Evolutionary conservation across 2,113 vertebrate genomes (phyloP).

Genomic region (Micromys minutus): DNA sequence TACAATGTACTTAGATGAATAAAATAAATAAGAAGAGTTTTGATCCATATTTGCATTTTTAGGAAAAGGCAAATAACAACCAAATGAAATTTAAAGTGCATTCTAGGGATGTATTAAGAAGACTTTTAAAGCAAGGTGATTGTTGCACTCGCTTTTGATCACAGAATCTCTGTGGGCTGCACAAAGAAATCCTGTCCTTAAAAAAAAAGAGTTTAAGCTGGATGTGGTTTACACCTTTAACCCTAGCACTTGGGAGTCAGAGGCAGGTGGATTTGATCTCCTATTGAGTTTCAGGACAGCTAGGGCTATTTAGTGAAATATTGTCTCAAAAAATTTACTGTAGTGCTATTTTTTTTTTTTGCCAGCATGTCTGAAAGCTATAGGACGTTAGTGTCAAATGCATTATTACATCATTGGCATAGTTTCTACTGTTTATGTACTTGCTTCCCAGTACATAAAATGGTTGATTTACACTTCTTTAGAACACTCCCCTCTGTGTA

Average conservation of each 20-base stretch:
- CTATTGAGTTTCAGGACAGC: neutral
- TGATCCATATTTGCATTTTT: neutral
- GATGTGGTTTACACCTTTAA: too few species aligned
- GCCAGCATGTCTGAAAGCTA: neutral
- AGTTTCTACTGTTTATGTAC: neutral
- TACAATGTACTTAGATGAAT: too few species aligned
- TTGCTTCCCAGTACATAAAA: neutral
- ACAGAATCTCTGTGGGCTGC: neutral
- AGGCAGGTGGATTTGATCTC: neutral
- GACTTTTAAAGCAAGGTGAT: neutral
- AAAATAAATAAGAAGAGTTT: too few species aligned
- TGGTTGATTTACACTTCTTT: neutral
- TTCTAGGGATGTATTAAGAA: neutral
- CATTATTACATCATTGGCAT: slow-evolving; percentile 27
- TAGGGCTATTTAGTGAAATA: neutral
- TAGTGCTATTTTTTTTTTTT: neutral
- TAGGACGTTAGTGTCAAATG: neutral
- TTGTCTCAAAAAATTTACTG: neutral
- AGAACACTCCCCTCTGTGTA: neutral
- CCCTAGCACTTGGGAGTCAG: neutral
- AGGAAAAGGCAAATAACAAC: neutral
- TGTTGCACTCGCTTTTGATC: neutral
- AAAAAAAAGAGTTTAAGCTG: too few species aligned
- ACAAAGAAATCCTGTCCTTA: too few species aligned
- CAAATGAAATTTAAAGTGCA: neutral